A percentile compares a stretch with the other conserved stretches of the same genome.
Evolutionary conservation across 2,113 vertebrate species (phyloP).

Genomic region (Tachysurus vachellii): DNA sequence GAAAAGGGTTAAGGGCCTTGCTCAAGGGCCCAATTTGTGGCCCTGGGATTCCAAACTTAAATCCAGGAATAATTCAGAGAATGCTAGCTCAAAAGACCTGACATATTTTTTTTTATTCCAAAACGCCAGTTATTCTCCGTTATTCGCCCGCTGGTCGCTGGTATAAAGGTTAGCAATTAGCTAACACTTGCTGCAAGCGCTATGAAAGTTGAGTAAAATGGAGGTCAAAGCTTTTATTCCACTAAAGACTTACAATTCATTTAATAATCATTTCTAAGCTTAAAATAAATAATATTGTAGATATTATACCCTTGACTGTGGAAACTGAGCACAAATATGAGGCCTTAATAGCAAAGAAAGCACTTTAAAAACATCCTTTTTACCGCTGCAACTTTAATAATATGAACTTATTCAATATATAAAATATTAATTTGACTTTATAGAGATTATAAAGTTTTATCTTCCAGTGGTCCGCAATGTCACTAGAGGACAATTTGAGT

Average conservation of each 20-base stretch:
- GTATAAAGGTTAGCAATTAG: background rate
- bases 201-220: background rate
- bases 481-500: conserved; percentile 20
- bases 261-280: background rate
- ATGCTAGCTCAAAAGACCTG: background rate
- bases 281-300: background rate
- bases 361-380: background rate
- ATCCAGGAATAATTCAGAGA: background rate
- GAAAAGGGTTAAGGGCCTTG: too few species aligned
- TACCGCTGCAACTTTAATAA: background rate
- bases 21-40: too few species aligned
- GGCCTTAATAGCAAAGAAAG: background rate
- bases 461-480: conserved; percentile 22
- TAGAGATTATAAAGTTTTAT: background rate
- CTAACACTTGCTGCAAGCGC: background rate
- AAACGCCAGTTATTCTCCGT: background rate
- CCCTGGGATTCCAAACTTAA: too few species aligned
- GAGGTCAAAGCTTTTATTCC: background rate
- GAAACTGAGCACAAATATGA: background rate
- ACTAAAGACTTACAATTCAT: background rate
- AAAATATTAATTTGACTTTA: background rate
- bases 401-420: background rate
- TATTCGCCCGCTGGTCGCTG: background rate
- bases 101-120: background rate
- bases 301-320: background rate